Conservation (phyloP, 2,888 invertebrate species). For the Limenitis arthemis region DNA sequence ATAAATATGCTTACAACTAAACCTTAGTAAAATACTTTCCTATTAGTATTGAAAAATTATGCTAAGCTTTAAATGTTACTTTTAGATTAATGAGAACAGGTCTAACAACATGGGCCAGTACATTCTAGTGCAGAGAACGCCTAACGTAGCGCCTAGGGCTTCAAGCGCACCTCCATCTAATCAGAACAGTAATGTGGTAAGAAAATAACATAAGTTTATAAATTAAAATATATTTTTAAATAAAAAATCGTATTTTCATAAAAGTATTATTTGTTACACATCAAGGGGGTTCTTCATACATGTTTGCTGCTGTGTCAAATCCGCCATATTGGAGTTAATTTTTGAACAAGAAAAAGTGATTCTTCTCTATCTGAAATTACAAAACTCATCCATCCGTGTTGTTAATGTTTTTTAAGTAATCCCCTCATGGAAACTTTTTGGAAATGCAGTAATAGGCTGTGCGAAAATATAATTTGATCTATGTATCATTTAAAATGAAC, state of each 20-base stretch:
- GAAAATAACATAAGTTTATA: conserved; percentile 22
- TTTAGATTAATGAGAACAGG: conserved; percentile 74
- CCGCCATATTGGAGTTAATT: too few species aligned
- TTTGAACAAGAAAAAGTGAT: too few species aligned
- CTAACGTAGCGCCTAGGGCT: conserved; percentile 82
- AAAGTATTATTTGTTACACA: too few species aligned
- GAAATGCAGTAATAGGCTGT: too few species aligned
- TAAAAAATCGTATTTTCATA: not conserved
- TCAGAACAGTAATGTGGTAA: conserved; percentile 68
- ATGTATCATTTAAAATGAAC: too few species aligned
- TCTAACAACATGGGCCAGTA: conserved; percentile 81
- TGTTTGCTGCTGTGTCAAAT: too few species aligned
- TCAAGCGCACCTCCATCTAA: conserved; percentile 87
- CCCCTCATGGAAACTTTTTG: too few species aligned
- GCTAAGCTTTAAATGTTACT: conserved; percentile 9
- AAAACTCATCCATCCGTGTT: too few species aligned
- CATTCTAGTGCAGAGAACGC: conserved; percentile 84
- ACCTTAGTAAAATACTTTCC: not conserved
- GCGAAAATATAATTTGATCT: too few species aligned
- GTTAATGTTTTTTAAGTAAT: too few species aligned
- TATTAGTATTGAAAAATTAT: not conserved
- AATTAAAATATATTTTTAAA: not conserved
- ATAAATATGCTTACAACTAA: not conserved
- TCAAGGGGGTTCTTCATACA: not conserved
- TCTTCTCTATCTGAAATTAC: too few species aligned